phyloP scores from a whole-genome alignment of 1,140 invertebrate species.

The Lordiphosa clarofinis region DNA sequence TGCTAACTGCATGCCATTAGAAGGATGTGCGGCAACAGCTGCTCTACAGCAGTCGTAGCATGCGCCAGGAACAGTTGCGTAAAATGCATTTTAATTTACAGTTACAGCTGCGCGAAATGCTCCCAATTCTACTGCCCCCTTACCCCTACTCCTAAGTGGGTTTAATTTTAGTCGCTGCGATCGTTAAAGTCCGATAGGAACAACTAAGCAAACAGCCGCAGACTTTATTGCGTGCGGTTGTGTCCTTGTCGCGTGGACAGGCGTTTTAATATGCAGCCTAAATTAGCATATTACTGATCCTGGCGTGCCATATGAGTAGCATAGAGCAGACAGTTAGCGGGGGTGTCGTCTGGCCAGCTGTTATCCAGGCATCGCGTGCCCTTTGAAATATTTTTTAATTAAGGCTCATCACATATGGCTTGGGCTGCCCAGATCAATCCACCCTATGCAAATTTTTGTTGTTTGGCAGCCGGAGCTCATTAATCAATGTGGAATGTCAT shows the following conservation, averaged over 20 bases:
- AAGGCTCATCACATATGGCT: slow-evolving; percentile 58
- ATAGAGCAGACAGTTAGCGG: background rate
- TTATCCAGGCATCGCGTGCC: slow-evolving; percentile 27
- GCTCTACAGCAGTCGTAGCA: slow-evolving; percentile 21
- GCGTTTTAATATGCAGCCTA: slow-evolving; percentile 4
- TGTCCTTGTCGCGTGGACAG: slow-evolving; percentile 53
- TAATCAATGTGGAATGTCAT: slow-evolving; percentile 56
- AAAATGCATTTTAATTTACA: slow-evolving; percentile 78
- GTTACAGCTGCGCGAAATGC: slow-evolving; percentile 59
- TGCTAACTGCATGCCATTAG: slow-evolving; percentile 73
- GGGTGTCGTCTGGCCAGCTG: slow-evolving; percentile 26
- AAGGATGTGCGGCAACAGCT: slow-evolving; percentile 46
- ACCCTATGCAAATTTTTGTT: slow-evolving; percentile 59
- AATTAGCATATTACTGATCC: slow-evolving; percentile 57
- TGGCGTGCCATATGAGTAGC: slow-evolving; percentile 1
- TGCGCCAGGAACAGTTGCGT: slow-evolving; percentile 57
- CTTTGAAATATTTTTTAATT: slow-evolving; percentile 33
- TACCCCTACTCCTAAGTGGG: background rate
- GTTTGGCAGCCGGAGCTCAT: slow-evolving; percentile 18
- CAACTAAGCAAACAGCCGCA: slow-evolving; percentile 17
- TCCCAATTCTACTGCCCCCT: slow-evolving; percentile 4
- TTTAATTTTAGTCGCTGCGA: slow-evolving; percentile 54
- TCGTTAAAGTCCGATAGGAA: slow-evolving; percentile 30
- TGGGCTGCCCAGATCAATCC: slow-evolving; percentile 5
- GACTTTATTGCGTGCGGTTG: slow-evolving; percentile 61